Base-by-base conservation (phyloP, 2,888 invertebrate genomes). In the Acanthosepion esculentum region DNA sequence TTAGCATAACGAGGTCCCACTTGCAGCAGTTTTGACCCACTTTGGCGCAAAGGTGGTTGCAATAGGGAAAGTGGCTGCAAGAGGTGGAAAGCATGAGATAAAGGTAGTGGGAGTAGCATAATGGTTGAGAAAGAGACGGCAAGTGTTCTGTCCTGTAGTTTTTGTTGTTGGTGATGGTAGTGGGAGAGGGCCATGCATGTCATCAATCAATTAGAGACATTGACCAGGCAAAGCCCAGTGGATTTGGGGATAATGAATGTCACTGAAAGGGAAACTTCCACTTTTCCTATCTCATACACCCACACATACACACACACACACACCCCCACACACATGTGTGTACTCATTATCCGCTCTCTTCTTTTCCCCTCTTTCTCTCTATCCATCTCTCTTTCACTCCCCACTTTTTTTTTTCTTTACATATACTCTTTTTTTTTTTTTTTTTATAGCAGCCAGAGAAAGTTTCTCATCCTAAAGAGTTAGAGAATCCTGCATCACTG, bases 201-300 rank as follows among this genome's bases (percentile, higher is more conserved):
- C 78, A 78, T 78, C 78, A 78, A 78, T 78, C 78, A 78, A 78
- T 78, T 78, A 78, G 78, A 78, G 78, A 78, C 78, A 78, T 78
- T 78, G 78, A 78, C 78, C 78, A 78, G 78, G 78, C 78, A n/a
- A 78, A n/a, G 78, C 78, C 78, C 78, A 78, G n/a, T 78, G 78
- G 78, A 78, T 78, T 78, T 78, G 78, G n/a, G 78, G 78, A 78
- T 78, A 78, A 78, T 78, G 78, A 78, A 78, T 78, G 78, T 78
- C 78, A n/a, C 78, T 78, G 78, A 78, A 78, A n/a, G 78, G 78
- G 33, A n/a, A 78, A 33, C n/a, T 78, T 78, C 33, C 15, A 78
- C 78, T 15, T 78, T 78, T n/a, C 78, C 78, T 78, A 33, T n/a
- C n/a, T 12, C 78, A 78, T 18, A 33, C 78, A 78, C 10, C 26